These are phyloP conservation scores for Neoitamus cyanurus DNA, from an alignment of 2,888 invertebrate species.

Conservation along the genomic window DNA sequence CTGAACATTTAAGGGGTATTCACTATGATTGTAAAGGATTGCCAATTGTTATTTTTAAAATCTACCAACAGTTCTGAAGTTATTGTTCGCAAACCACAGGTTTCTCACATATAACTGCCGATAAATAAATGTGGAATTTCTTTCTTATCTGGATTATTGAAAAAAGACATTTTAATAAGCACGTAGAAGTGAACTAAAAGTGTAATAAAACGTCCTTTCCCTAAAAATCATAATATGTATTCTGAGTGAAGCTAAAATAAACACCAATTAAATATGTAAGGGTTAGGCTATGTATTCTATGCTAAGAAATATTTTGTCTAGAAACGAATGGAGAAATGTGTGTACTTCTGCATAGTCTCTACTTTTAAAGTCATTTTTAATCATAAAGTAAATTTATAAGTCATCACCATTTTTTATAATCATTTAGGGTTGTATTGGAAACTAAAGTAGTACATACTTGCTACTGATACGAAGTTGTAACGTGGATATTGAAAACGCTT, in stretches of 20 bases:
- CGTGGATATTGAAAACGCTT: not conserved
- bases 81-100: too few species aligned
- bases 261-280: conserved; percentile 28
- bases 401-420: not conserved
- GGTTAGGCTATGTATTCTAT: not conserved
- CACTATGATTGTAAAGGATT: too few species aligned
- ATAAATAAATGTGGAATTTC: too few species aligned
- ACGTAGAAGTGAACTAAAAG: too few species aligned
- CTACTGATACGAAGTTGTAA: not conserved
- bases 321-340: not conserved
- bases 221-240: conserved; percentile 2
- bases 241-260: not conserved
- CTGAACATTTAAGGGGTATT: too few species aligned
- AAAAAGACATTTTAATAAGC: too few species aligned
- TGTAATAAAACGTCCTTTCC: not conserved
- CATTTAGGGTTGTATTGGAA: not conserved
- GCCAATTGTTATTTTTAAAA: too few species aligned
- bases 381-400: not conserved
- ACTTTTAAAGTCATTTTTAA: not conserved
- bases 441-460: not conserved
- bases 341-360: not conserved
- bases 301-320: not conserved
- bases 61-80: too few species aligned
- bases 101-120: too few species aligned
- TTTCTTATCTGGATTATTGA: too few species aligned